Evolutionary conservation across 2,113 vertebrate genomes (phyloP).

Genomic region (Ceyx cyanopectus): DNA sequence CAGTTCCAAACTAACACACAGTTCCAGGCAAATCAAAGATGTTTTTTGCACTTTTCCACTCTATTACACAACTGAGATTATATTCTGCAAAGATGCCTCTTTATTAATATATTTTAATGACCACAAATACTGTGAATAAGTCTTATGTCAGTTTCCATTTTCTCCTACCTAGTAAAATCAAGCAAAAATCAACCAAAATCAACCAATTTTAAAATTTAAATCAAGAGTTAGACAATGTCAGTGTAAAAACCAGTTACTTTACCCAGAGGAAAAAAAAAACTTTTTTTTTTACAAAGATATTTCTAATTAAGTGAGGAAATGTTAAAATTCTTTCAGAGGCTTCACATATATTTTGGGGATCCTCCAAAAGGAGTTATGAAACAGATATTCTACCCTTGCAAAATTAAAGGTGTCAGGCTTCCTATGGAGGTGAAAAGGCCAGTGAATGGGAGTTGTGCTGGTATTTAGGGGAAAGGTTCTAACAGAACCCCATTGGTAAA

Average conservation of each 20-base stretch:
- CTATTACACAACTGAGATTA: not conserved
- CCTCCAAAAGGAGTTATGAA: not conserved
- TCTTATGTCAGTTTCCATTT: not conserved
- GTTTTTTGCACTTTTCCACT: not conserved
- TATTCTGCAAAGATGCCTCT: not conserved
- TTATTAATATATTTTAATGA: not conserved
- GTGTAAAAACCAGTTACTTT: not conserved
- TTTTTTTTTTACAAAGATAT: not conserved
- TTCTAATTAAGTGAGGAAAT: not conserved
- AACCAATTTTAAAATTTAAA: not conserved
- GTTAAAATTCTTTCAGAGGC: not conserved
- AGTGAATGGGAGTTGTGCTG: not conserved
- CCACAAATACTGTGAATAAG: not conserved
- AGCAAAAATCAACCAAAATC: not conserved
- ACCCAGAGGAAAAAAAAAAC: not conserved
- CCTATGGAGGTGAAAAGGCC: not conserved
- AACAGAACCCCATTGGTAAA: not conserved
- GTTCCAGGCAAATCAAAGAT: not conserved
- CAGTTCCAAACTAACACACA: not conserved
- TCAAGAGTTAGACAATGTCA: not conserved
- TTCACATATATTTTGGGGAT: not conserved
- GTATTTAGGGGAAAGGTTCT: not conserved
- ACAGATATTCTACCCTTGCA: not conserved
- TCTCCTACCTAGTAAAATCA: not conserved
- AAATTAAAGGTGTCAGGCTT: not conserved